A percentile compares a stretch with the other conserved stretches of the same genome.
These are phyloP conservation scores for Eurytoma adleriae DNA, from an alignment of 2,888 invertebrate genomes.

Conservation along the genomic window DNA sequence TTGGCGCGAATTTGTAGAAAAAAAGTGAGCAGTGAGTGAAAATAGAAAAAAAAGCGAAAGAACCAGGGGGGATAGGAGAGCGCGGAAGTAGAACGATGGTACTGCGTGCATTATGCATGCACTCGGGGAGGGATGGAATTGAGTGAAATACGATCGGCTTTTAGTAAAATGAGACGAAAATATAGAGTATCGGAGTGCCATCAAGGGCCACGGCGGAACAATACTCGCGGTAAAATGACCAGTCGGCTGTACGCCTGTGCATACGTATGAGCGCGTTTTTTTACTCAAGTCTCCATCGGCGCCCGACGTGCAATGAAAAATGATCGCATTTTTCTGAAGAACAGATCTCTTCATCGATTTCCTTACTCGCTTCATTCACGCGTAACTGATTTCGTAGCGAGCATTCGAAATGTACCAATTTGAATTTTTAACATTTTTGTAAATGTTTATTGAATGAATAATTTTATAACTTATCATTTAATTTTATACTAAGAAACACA, in stretches of 20 bases:
- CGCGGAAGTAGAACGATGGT: constrained; percentile 42
- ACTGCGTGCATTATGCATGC: constrained; percentile 61
- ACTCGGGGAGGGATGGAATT: constrained; percentile 63
- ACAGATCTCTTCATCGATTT: no score
- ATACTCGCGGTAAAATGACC: constrained; percentile 28
- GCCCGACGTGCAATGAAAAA: not conserved
- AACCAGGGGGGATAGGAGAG: constrained; percentile 44
- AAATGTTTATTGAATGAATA: no score
- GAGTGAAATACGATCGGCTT: constrained; percentile 74
- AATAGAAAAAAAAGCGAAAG: constrained; percentile 52
- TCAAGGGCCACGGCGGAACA: not conserved
- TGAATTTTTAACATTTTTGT: no score
- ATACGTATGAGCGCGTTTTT: constrained; percentile 5
- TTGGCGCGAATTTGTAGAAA: not conserved
- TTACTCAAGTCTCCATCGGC: not conserved
- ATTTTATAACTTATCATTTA: no score
- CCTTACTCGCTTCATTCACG: no score
- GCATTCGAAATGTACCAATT: no score
- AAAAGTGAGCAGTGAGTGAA: constrained; percentile 29
- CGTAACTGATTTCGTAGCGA: no score
- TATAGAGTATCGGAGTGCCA: constrained; percentile 67
- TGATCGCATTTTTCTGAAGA: not conserved
- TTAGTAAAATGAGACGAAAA: constrained; percentile 75
- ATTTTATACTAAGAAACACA: no score
- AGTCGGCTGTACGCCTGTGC: not conserved